A percentile compares a stretch with the other conserved stretches of the same genome.
phyloP scores from a whole-genome alignment of 2,888 invertebrate genomes.

The Dolichomitus sp. region DNA sequence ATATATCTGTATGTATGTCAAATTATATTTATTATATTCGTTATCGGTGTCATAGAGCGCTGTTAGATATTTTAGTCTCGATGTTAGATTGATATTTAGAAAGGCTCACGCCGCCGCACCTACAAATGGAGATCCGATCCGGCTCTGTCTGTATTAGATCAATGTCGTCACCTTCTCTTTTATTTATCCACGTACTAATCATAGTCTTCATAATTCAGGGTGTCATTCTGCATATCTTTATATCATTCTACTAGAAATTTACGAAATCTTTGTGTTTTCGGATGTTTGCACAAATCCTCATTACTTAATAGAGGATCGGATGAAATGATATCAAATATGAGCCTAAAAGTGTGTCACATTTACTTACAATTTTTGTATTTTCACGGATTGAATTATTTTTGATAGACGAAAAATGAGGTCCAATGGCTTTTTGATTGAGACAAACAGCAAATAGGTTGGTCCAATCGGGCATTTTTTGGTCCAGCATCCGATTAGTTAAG shows the following conservation, averaged over 20 bases:
- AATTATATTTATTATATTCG: conserved; percentile 22
- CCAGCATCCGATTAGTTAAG: too few relatives aligned
- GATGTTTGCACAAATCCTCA: neutral
- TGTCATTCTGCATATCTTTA: neutral
- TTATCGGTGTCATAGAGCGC: conserved; percentile 61
- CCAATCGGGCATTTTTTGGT: too few relatives aligned
- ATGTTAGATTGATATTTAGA: conserved; percentile 61
- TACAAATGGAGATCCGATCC: conserved; percentile 31
- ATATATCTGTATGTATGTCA: conserved; percentile 21
- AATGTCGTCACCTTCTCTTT: conserved; percentile 41
- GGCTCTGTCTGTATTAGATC: conserved; percentile 42
- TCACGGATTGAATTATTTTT: neutral
- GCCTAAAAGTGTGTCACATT: neutral
- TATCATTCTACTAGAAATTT: neutral
- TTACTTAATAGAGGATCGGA: neutral
- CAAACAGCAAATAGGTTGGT: too few relatives aligned
- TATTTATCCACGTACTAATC: neutral
- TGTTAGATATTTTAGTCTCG: conserved; percentile 54
- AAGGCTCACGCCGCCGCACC: conserved; percentile 31
- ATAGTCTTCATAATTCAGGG: conserved; percentile 16
- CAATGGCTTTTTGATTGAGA: too few relatives aligned
- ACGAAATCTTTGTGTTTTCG: neutral
- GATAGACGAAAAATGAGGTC: neutral
- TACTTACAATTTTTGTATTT: neutral
- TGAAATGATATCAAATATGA: neutral